phyloP scores from a whole-genome alignment of 2,888 invertebrate genomes.

The Idaea aversata region DNA sequence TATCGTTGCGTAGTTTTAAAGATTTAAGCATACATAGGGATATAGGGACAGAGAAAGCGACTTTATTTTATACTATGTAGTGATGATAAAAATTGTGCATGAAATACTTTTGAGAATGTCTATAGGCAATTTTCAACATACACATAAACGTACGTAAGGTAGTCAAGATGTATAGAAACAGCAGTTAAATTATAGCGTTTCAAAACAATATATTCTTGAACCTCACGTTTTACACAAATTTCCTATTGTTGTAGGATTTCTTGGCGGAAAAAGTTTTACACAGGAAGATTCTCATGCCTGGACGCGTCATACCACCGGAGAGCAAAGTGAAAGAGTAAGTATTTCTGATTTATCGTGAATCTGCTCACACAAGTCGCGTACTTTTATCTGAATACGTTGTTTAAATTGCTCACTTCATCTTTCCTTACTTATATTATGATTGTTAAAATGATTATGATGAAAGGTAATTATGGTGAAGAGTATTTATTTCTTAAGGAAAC shows the following conservation, averaged over 20 bases:
- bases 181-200: neutral
- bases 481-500: neutral
- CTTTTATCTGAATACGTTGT: slow-evolving; percentile 31
- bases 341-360: slow-evolving; percentile 40
- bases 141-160: neutral
- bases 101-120: neutral
- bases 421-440: neutral
- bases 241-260: slow-evolving; percentile 60
- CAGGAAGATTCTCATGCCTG: slow-evolving; percentile 69
- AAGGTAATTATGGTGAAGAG: neutral
- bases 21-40: no score
- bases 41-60: no score
- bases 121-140: neutral
- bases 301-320: slow-evolving; percentile 65
- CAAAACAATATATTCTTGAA: neutral
- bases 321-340: slow-evolving; percentile 65
- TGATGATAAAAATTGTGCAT: no score
- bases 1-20: no score
- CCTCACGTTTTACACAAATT: slow-evolving; percentile 7
- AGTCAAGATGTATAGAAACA: neutral
- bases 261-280: slow-evolving; percentile 54
- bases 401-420: slow-evolving; percentile 6
- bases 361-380: slow-evolving; percentile 45
- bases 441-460: neutral
- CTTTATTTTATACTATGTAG: no score